Percentiles rank a stretch among this genome's conserved stretches.
Evolutionary conservation across 2,888 invertebrate genomes (phyloP).

Genomic region (Iphiclides podalirius): DNA sequence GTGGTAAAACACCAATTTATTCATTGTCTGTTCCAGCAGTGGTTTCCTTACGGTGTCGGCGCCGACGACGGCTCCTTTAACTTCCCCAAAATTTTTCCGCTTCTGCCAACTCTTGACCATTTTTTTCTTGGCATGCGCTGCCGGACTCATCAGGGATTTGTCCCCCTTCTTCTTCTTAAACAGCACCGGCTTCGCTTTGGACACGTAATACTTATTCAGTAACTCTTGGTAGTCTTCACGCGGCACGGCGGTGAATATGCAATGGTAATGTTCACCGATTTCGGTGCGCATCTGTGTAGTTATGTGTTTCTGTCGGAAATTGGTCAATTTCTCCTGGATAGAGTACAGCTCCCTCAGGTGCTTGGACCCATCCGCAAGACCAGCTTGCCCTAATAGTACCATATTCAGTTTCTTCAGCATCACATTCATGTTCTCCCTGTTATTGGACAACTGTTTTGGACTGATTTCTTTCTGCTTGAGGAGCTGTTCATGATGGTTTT

Average conservation of each 20-base stretch:
- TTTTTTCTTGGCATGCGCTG: constrained; percentile 33
- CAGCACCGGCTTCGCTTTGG: constrained; percentile 29
- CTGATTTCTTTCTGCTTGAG: constrained; percentile 54
- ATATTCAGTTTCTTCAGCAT: constrained; percentile 76
- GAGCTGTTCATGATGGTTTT: constrained; percentile 64
- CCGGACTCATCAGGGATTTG: constrained; percentile 37
- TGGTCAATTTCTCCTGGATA: constrained; percentile 53
- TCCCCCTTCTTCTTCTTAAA: constrained; percentile 38
- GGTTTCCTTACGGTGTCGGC: constrained; percentile 13
- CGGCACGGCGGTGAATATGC: constrained; percentile 70
- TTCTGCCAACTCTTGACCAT: constrained; percentile 38
- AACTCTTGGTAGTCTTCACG: constrained; percentile 62
- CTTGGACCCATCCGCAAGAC: constrained; percentile 70
- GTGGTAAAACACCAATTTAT: constrained; percentile 44
- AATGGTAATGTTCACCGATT: constrained; percentile 72
- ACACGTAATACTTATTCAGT: constrained; percentile 47
- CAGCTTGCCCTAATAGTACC: constrained; percentile 81
- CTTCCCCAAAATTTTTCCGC: constrained; percentile 27
- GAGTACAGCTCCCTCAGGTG: constrained; percentile 65
- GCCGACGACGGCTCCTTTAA: not conserved
- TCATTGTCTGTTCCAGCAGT: constrained; percentile 30
- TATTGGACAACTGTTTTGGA: constrained; percentile 50
- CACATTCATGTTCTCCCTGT: constrained; percentile 60
- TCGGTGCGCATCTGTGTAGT: constrained; percentile 61
- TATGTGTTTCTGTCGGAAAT: constrained; percentile 49